Percentiles rank a stretch among this genome's conserved stretches.
phyloP scores from a whole-genome alignment of 2,888 invertebrate genomes.

The Girardia tigrina region DNA sequence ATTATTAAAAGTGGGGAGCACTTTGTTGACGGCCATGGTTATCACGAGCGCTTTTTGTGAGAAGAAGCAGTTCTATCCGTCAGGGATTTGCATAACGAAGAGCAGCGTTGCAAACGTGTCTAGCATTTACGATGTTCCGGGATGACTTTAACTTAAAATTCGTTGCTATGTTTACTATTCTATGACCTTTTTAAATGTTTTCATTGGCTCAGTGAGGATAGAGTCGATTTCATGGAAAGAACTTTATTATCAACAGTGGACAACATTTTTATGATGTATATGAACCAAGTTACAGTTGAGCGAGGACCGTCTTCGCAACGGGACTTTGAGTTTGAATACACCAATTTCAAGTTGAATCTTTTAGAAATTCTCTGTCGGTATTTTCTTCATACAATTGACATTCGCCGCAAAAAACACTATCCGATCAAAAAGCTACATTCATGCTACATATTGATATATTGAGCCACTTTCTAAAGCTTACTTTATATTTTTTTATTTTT shows the following conservation, averaged over 20 bases:
- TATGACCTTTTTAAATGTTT: constrained; percentile 93
- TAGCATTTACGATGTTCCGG: constrained; percentile 93
- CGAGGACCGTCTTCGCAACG: too few species aligned
- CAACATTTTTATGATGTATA: too few species aligned
- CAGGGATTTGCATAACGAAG: constrained; percentile 96
- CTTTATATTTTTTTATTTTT: constrained; percentile 79
- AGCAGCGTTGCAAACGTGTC: constrained; percentile 91
- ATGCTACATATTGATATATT: constrained; percentile 84
- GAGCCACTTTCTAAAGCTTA: constrained; percentile 62
- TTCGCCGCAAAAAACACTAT: constrained; percentile 87
- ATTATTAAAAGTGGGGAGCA: constrained; percentile 53
- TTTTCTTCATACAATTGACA: constrained; percentile 69
- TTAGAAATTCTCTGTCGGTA: constrained; percentile 59
- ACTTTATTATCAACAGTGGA: too few species aligned
- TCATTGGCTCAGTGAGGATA: constrained; percentile 96
- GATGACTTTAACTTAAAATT: constrained; percentile 92
- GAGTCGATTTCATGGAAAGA: too few species aligned
- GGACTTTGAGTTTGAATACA: constrained; percentile 60
- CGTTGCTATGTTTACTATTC: constrained; percentile 83
- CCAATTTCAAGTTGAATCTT: constrained; percentile 80
- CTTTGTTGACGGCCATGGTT: constrained; percentile 71
- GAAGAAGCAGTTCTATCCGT: constrained; percentile 98
- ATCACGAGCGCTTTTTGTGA: constrained; percentile 94
- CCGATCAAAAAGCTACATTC: constrained; percentile 95
- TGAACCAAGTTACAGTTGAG: too few species aligned